Evolutionary conservation across 2,797 vertebrate genomes (phyloP).

Genomic region (Xiphophorus birchmanni): DNA sequence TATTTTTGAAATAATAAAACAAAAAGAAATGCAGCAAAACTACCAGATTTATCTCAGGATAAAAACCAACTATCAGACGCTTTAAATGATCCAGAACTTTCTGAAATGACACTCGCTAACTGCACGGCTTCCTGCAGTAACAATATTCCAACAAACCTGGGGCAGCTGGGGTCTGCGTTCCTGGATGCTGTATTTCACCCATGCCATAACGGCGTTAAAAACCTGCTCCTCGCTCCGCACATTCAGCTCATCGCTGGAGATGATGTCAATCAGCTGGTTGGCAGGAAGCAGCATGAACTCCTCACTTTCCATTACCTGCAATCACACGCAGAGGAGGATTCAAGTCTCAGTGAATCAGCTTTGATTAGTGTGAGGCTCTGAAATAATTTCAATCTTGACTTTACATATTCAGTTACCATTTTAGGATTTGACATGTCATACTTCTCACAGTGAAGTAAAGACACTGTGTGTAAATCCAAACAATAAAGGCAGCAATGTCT

Average conservation of each 20-base stretch:
- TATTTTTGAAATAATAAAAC: not conserved
- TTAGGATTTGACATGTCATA: not conserved
- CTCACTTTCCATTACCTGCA: slow-evolving; percentile 98
- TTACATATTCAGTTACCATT: not conserved
- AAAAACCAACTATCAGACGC: not conserved
- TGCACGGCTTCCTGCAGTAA: not conserved
- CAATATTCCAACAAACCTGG: slow-evolving; percentile 80
- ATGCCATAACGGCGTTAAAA: slow-evolving; percentile 98
- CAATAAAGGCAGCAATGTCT: not conserved
- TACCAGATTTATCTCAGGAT: not conserved
- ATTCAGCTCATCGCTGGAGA: slow-evolving; percentile 98
- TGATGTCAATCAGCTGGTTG: slow-evolving; percentile 98
- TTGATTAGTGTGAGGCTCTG: not conserved
- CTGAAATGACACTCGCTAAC: not conserved
- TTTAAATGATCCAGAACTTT: not conserved
- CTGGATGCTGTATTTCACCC: slow-evolving; percentile 99
- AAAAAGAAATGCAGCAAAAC: not conserved
- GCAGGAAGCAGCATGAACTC: slow-evolving; percentile 99
- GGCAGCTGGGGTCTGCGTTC: slow-evolving; percentile 95
- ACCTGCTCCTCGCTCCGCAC: slow-evolving; percentile 99
- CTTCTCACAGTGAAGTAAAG: not conserved
- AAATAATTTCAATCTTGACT: not conserved
- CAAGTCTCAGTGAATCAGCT: slow-evolving; percentile 1
- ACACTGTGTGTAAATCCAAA: not conserved
- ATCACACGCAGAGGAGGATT: not conserved